These are phyloP conservation scores for Zapus hudsonius DNA, from an alignment of 2,113 vertebrate species.

Conservation along the genomic window DNA sequence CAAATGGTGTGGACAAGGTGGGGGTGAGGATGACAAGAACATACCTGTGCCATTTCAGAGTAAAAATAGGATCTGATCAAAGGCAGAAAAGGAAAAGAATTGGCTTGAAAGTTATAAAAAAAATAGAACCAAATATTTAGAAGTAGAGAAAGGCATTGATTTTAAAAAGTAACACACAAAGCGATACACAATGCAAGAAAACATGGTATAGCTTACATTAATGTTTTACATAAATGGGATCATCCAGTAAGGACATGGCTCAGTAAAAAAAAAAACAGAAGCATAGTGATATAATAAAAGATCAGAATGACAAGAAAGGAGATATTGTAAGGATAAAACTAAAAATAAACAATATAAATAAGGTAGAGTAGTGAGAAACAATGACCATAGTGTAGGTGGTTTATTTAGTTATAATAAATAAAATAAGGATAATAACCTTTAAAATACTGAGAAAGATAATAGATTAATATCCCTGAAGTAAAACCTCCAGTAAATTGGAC, in stretches of 20 bases:
- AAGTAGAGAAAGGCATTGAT: neutral
- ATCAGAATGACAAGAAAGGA: neutral
- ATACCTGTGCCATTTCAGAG: neutral
- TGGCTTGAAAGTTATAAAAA: neutral
- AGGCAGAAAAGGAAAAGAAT: constrained; percentile 12
- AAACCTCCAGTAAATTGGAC: neutral
- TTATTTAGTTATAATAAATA: neutral
- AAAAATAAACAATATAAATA: neutral
- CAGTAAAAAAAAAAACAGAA: neutral
- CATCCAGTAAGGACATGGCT: neutral
- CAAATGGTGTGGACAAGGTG: neutral
- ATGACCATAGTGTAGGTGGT: neutral
- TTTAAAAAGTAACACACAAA: neutral
- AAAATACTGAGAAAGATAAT: neutral
- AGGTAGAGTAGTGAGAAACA: neutral
- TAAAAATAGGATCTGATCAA: neutral
- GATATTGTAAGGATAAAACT: neutral
- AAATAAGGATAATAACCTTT: constrained; percentile 1
- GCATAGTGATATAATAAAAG: neutral
- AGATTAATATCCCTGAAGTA: neutral
- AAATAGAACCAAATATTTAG: neutral
- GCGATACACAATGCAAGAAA: neutral
- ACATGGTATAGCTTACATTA: neutral
- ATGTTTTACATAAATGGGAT: neutral
- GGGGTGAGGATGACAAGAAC: neutral